A percentile compares a stretch with the other conserved stretches of the same genome.
phyloP scores from a whole-genome alignment of 2,888 invertebrate genomes.

The Octonoba sinensis region DNA sequence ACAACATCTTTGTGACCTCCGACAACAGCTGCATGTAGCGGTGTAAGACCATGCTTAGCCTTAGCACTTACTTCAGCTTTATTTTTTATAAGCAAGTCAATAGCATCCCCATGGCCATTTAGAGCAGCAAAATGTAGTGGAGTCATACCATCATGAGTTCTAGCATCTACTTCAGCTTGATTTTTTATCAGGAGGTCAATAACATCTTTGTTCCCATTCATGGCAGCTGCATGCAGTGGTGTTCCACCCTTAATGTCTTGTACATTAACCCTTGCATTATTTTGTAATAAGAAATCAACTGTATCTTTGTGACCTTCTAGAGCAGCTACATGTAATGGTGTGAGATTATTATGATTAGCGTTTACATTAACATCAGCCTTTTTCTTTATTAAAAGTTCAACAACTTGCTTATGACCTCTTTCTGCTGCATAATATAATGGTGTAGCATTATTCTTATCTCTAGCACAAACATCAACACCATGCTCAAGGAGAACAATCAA shows the following conservation, averaged over 20 bases:
- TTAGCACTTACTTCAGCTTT: background rate
- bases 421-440: constrained; percentile 12
- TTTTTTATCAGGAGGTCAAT: background rate
- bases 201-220: background rate
- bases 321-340: constrained; percentile 6
- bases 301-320: background rate
- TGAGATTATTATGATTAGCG: background rate
- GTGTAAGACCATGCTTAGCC: background rate
- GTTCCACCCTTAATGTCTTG: background rate
- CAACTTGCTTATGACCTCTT: constrained; percentile 6
- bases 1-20: constrained; percentile 10
- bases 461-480: background rate
- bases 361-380: constrained; percentile 2
- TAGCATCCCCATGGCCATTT: background rate
- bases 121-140: background rate
- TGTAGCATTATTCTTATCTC: constrained; percentile 80
- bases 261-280: background rate
- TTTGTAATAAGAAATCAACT: background rate
- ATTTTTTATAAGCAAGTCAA: background rate
- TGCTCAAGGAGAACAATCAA: background rate
- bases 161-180: constrained; percentile 1
- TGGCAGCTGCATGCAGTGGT: constrained; percentile 2
- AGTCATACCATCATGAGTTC: background rate
- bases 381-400: constrained; percentile 5
- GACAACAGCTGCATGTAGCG: constrained; percentile 19